Evolutionary conservation across 2,113 vertebrate genomes (phyloP).

Genomic region (Nothocercus julius): DNA sequence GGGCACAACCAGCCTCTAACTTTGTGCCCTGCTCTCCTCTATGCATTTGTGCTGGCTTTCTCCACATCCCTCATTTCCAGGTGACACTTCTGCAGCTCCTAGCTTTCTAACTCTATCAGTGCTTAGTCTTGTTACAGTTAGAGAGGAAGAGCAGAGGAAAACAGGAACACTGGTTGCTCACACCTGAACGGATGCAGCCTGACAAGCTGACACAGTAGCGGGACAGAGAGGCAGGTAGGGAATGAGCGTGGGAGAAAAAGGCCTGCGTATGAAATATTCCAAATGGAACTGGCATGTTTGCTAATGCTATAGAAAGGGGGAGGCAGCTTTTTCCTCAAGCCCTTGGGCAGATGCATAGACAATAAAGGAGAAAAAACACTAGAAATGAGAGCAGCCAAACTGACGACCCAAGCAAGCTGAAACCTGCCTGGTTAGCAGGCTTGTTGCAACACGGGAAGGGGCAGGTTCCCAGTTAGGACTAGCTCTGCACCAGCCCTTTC

Average conservation of each 20-base stretch:
- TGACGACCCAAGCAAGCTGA: conserved; percentile 51
- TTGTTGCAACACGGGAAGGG: conserved; percentile 31
- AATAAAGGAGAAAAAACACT: conserved; percentile 39
- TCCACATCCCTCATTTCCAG: background rate
- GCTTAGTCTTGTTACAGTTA: background rate
- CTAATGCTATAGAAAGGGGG: background rate
- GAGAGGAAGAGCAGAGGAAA: background rate
- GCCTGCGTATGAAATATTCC: conserved; percentile 10
- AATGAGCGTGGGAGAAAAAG: conserved; percentile 38
- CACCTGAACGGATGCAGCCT: background rate
- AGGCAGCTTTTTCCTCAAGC: conserved; percentile 58
- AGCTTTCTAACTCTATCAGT: rapidly evolving
- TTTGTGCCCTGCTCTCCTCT: background rate
- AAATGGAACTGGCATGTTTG: background rate
- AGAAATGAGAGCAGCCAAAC: conserved; percentile 32
- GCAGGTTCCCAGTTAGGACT: conserved; percentile 16
- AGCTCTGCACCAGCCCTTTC: background rate
- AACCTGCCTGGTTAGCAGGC: conserved; percentile 39
- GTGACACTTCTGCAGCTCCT: background rate
- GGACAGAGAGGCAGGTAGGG: background rate
- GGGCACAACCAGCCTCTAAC: background rate
- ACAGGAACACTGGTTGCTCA: background rate
- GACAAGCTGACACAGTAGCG: background rate
- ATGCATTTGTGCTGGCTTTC: background rate
- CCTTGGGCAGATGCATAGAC: conserved; percentile 28